Percentiles rank a stretch among this genome's conserved stretches.
phyloP scores from a whole-genome alignment of 1,140 invertebrate genomes.

The Amphibalanus amphitrite region DNA sequence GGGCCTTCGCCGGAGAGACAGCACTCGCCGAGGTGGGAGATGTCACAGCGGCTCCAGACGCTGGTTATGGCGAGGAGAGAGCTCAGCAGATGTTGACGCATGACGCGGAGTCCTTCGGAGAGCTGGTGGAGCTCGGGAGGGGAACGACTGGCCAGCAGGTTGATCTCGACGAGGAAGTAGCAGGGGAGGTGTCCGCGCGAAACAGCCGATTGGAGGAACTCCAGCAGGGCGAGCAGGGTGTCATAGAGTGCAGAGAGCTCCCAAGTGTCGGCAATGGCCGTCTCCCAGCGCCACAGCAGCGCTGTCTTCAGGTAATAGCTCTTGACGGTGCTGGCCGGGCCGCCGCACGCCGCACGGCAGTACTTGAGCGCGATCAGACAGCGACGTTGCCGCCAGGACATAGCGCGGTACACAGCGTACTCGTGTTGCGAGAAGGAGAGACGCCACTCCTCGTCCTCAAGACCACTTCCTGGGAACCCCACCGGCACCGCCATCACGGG shows the following conservation, averaged over 20 bases:
- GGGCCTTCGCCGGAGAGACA: neutral
- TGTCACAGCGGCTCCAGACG: neutral
- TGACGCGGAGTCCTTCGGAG: neutral
- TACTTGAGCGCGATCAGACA: neutral
- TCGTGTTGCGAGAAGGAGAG: neutral
- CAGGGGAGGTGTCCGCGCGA: neutral
- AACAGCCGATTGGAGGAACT: neutral
- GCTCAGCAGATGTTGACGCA: neutral
- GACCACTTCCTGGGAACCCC: neutral
- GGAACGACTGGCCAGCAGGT: neutral
- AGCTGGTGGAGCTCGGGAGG: neutral
- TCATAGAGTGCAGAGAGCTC: neutral
- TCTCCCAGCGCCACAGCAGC: neutral
- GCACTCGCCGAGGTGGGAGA: neutral
- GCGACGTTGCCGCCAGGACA: neutral
- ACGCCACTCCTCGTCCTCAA: neutral
- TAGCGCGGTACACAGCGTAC: neutral
- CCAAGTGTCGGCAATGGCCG: neutral
- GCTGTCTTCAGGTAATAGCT: neutral
- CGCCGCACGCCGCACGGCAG: neutral
- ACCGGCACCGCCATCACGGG: neutral
- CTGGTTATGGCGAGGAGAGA: neutral
- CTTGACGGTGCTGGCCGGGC: neutral
- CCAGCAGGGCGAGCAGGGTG: neutral
- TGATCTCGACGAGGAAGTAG: neutral